Conservation (phyloP, 2,113 vertebrate species). For the Poecilia latipinna region DNA sequence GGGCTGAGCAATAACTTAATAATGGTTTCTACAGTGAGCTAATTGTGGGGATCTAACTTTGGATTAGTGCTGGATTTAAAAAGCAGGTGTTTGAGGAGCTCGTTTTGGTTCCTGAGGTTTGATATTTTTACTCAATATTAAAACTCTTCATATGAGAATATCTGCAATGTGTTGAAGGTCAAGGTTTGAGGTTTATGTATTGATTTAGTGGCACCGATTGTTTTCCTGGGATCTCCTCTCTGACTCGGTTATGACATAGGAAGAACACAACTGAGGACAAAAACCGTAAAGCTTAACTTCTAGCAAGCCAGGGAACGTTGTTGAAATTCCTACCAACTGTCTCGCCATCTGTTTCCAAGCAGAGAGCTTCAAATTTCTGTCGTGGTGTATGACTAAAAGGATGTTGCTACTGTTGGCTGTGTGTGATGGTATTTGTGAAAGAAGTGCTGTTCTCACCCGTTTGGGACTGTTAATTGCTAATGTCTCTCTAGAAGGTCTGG, state of each 20-base stretch:
- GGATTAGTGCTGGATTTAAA: too few relatives aligned
- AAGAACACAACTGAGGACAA: conserved; percentile 24
- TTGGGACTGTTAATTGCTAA: conserved; percentile 56
- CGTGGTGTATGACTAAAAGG: conserved; percentile 55
- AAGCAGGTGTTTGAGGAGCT: background rate
- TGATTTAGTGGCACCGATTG: background rate
- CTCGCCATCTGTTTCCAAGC: conserved; percentile 76
- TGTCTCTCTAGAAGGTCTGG: background rate
- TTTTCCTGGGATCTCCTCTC: conserved; percentile 10
- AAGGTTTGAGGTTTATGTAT: conserved; percentile 12
- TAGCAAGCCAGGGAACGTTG: conserved; percentile 56
- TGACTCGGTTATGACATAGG: conserved; percentile 5
- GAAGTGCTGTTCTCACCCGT: conserved; percentile 52
- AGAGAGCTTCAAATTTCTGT: conserved; percentile 51
- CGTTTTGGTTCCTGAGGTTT: too few relatives aligned
- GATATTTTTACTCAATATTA: background rate
- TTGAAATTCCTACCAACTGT: conserved; percentile 78
- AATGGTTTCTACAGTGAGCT: too few relatives aligned
- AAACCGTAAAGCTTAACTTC: conserved; percentile 45
- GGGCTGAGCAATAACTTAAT: too few relatives aligned
- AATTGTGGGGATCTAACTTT: too few relatives aligned
- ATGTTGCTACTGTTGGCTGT: conserved; percentile 50
- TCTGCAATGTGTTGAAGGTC: background rate
- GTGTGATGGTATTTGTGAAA: conserved; percentile 53
- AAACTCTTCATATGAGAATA: background rate